phyloP scores from a whole-genome alignment of 2,113 vertebrate species.

The Egretta garzetta region DNA sequence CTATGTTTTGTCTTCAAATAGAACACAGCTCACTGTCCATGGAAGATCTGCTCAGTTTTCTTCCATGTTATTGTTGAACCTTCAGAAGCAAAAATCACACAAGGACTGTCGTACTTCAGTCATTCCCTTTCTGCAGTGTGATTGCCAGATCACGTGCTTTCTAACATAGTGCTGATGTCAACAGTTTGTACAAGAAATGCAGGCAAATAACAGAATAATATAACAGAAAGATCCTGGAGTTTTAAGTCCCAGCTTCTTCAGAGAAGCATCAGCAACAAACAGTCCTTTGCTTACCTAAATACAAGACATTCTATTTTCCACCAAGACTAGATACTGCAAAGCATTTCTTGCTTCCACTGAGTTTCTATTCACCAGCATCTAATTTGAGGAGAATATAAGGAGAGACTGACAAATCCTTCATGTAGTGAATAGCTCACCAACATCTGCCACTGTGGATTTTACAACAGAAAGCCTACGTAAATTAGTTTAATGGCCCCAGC shows the following conservation, averaged over 20 bases:
- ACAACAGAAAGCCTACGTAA: not conserved
- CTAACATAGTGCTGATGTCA: not conserved
- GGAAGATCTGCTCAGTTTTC: not conserved
- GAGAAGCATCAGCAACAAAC: not conserved
- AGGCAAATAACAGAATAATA: not conserved
- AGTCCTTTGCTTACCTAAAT: not conserved
- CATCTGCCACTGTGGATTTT: not conserved
- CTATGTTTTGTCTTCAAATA: not conserved
- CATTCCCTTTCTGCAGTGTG: not conserved
- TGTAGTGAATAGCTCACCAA: not conserved
- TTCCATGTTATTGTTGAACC: not conserved
- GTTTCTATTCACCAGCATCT: not conserved
- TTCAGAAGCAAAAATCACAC: not conserved
- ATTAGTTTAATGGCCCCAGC: not conserved
- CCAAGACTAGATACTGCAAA: not conserved
- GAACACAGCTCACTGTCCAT: not conserved
- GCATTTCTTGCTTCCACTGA: not conserved
- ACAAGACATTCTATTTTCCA: not conserved
- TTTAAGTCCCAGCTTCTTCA: not conserved
- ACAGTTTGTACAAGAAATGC: not conserved
- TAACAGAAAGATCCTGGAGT: not conserved
- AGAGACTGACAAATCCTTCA: not conserved
- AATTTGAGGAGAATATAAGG: not conserved
- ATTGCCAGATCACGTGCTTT: not conserved
- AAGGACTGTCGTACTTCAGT: not conserved